A percentile compares a stretch with the other conserved stretches of the same genome.
Evolutionary conservation across 2,113 vertebrate genomes (phyloP).

Genomic region (Chrysochloris asiatica): DNA sequence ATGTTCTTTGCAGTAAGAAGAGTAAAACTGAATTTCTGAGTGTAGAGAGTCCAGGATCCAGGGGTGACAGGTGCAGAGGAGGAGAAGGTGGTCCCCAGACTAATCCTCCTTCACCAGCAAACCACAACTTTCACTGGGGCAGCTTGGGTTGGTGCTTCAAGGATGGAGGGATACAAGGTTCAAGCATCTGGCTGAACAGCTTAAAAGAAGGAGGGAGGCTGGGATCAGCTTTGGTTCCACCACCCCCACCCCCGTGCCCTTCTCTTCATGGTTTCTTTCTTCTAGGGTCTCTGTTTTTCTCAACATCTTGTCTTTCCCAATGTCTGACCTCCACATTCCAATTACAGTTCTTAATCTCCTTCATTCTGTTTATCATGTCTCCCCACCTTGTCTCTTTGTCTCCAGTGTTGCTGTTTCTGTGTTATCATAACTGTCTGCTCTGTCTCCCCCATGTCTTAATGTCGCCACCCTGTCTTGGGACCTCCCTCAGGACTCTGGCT

Average conservation of each 20-base stretch:
- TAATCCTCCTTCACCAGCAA: too few relatives aligned
- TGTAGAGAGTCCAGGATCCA: not conserved
- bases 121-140: not conserved
- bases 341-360: not conserved
- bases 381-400: not conserved
- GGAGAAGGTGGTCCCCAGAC: not conserved
- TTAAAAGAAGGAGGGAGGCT: not conserved
- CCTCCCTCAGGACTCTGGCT: not conserved
- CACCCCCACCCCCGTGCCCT: not conserved
- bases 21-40: not conserved
- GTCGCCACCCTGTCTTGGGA: not conserved
- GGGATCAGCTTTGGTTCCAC: not conserved
- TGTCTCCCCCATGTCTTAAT: not conserved
- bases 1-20: not conserved
- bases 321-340: not conserved
- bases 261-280: too few relatives aligned
- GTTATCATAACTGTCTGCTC: not conserved
- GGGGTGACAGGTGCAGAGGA: slow-evolving; percentile 11
- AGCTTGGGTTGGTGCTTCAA: not conserved
- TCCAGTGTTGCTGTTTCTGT: not conserved
- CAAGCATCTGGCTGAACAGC: not conserved
- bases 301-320: not conserved
- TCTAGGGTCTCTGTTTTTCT: not conserved
- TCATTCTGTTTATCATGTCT: not conserved
- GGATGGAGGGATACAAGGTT: not conserved